Evolutionary conservation across 2,888 invertebrate species (phyloP).

Genomic region (Opisthograptis luteolata): DNA sequence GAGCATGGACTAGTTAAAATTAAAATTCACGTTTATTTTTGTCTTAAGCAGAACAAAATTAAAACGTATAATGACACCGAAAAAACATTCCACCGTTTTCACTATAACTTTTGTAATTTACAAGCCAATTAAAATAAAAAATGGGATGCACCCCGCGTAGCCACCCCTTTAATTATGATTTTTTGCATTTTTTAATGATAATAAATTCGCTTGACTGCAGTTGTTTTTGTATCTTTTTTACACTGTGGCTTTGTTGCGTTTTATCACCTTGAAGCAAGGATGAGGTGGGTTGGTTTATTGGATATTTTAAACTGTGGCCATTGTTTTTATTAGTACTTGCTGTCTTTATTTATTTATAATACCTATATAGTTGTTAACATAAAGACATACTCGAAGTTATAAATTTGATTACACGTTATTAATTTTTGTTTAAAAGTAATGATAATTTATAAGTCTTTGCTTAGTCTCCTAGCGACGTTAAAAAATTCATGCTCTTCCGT

Average conservation of each 20-base stretch:
- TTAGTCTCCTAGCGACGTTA: too few relatives aligned
- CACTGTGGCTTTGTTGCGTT: conserved; percentile 30
- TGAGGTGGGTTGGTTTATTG: conserved; percentile 15
- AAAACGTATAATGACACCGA: conserved; percentile 54
- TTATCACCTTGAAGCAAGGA: conserved; percentile 23
- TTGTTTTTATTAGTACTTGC: not conserved
- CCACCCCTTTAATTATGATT: conserved; percentile 81
- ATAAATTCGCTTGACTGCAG: conserved; percentile 72
- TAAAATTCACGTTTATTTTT: conserved; percentile 9
- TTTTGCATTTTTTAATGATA: conserved; percentile 82
- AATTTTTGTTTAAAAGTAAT: too few relatives aligned
- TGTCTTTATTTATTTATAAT: too few relatives aligned
- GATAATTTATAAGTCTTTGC: too few relatives aligned
- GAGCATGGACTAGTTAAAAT: not conserved
- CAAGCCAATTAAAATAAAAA: conserved; percentile 83
- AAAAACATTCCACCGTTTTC: conserved; percentile 63
- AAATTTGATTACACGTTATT: too few relatives aligned
- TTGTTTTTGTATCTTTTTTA: conserved; percentile 52
- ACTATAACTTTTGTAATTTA: conserved; percentile 81
- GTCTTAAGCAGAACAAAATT: conserved; percentile 27
- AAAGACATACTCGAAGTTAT: too few relatives aligned
- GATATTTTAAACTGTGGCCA: conserved; percentile 13
- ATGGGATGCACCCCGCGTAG: conserved; percentile 70
- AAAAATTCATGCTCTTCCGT: too few relatives aligned
- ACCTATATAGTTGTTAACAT: too few relatives aligned